Conservation (phyloP, 1,140 invertebrate species). For the Rhagoletis pomonella region DNA sequence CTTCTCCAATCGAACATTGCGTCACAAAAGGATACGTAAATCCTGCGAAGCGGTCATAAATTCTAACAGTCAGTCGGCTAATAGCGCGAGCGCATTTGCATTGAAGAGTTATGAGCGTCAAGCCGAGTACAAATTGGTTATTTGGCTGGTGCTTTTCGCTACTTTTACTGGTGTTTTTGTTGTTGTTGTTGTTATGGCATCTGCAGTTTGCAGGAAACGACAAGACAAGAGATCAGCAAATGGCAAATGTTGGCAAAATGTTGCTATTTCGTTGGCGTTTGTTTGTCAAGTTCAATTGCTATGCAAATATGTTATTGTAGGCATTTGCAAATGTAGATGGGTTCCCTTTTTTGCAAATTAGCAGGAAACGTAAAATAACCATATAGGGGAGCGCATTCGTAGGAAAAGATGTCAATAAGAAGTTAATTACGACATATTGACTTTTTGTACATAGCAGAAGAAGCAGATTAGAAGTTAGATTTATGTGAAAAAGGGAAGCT, state of each 20-base stretch:
- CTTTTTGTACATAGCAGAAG: too few species aligned
- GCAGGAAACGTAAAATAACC: background rate
- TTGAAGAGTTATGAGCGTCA: constrained; percentile 49
- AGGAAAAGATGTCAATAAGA: too few species aligned
- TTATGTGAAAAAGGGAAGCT: too few species aligned
- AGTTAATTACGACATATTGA: too few species aligned
- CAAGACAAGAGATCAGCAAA: background rate
- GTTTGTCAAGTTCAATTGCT: background rate
- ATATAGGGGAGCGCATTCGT: background rate
- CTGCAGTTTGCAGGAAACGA: constrained; percentile 18
- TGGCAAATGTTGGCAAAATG: background rate
- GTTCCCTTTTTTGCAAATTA: background rate
- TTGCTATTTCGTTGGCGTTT: background rate
- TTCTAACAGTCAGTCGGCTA: constrained; percentile 26
- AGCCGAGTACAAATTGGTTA: constrained; percentile 44
- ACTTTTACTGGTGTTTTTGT: background rate
- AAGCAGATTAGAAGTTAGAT: too few species aligned
- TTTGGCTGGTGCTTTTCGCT: background rate
- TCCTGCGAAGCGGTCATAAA: constrained; percentile 3
- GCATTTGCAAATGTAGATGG: background rate
- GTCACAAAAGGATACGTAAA: constrained; percentile 35
- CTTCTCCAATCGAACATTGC: constrained; percentile 26
- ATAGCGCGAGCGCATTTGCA: constrained; percentile 36
- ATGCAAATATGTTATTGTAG: background rate
- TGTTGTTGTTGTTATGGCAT: constrained; percentile 1